Conservation (phyloP, 2,113 vertebrate genomes). For the Epinephelus cyanopodus region DNA sequence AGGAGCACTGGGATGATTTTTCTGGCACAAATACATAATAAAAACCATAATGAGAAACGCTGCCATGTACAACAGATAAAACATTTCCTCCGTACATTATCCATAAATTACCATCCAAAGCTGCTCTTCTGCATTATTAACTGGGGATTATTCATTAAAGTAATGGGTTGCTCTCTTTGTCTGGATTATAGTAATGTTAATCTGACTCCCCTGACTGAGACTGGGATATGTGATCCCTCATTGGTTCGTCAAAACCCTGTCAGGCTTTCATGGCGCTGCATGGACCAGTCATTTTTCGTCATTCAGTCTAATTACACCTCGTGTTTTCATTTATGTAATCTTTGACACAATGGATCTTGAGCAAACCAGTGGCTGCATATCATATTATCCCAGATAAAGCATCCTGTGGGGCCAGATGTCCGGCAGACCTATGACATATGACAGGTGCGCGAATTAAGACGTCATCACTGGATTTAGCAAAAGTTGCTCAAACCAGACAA, state of each 20-base stretch:
- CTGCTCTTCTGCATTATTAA: constrained; percentile 44
- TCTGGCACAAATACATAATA: neutral
- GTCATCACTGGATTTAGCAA: constrained; percentile 36
- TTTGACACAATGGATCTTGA: constrained; percentile 25
- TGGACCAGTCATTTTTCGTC: constrained; percentile 22
- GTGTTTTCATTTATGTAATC: constrained; percentile 36
- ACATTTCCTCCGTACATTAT: constrained; percentile 33
- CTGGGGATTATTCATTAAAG: constrained; percentile 52
- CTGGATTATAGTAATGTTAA: constrained; percentile 69
- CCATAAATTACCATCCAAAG: constrained; percentile 33
- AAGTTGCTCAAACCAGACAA: constrained; percentile 29
- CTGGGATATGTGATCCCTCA: constrained; percentile 24
- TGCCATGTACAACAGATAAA: constrained; percentile 1
- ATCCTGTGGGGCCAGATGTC: constrained; percentile 33
- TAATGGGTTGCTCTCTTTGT: constrained; percentile 67
- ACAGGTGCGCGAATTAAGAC: constrained; percentile 46
- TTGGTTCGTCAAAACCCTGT: neutral
- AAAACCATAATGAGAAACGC: neutral
- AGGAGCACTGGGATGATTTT: neutral
- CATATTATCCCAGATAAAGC: constrained; percentile 9
- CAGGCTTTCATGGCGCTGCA: neutral
- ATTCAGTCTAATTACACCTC: constrained; percentile 31
- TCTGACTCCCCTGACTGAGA: constrained; percentile 51
- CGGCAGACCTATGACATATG: constrained; percentile 11
- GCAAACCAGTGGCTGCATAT: neutral